Percentiles rank a stretch among this genome's conserved stretches.
phyloP scores from a whole-genome alignment of 2,888 invertebrate genomes.

The Adela reaumurella region DNA sequence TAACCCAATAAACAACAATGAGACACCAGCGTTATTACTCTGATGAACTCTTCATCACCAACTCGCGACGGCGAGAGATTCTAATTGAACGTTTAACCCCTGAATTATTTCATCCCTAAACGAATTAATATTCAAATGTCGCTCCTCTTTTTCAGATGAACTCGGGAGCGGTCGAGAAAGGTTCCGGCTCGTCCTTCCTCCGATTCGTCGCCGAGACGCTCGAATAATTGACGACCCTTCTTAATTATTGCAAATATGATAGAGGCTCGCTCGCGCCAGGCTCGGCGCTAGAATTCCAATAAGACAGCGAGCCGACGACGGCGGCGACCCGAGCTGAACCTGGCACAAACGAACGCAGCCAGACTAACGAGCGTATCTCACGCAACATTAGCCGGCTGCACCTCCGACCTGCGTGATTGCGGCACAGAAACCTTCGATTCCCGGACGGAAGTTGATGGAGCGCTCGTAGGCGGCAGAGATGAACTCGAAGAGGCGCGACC shows the following conservation, averaged over 20 bases:
- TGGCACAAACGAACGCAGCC: background rate
- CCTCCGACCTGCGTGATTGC: background rate
- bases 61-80: constrained; percentile 16
- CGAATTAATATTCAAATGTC: constrained; percentile 8
- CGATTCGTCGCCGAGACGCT: background rate
- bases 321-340: background rate
- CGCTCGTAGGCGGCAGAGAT: constrained; percentile 9
- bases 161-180: background rate
- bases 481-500: constrained; percentile 36
- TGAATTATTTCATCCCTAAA: constrained; percentile 8
- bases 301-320: background rate
- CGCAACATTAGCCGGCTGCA: background rate
- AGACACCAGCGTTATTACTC: constrained; percentile 8
- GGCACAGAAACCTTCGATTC: background rate
- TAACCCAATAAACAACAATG: constrained; percentile 20
- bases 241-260: too few species aligned
- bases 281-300: background rate
- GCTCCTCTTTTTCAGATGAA: constrained; percentile 5
- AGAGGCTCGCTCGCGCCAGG: too few species aligned
- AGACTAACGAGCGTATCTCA: background rate
- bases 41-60: constrained; percentile 22
- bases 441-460: background rate
- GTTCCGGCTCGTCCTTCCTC: background rate
- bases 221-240: background rate
- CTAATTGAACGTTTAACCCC: constrained; percentile 13